Evolutionary conservation across 2,113 vertebrate genomes (phyloP).

Genomic region (Psephotus haematonotus): DNA sequence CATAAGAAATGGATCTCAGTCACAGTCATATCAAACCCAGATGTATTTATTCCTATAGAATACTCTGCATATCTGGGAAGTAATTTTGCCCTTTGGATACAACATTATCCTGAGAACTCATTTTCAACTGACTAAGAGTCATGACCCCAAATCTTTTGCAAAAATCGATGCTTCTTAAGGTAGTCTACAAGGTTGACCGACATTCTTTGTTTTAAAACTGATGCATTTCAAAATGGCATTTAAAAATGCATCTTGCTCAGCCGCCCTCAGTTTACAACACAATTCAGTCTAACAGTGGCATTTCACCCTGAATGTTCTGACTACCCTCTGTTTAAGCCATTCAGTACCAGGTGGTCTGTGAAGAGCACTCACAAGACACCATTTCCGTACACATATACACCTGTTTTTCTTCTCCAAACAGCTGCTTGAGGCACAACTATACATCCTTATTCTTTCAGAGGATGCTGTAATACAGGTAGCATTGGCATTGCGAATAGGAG

Average conservation of each 20-base stretch:
- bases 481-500: not conserved
- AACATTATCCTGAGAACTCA: not conserved
- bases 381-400: not conserved
- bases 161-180: not conserved
- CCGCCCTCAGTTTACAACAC: not conserved
- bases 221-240: not conserved
- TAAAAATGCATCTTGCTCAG: not conserved
- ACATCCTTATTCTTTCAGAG: not conserved
- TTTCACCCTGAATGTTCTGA: not conserved
- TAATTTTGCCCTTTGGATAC: not conserved
- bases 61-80: not conserved
- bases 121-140: not conserved
- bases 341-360: not conserved
- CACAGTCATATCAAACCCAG: not conserved
- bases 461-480: not conserved
- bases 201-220: not conserved
- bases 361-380: not conserved
- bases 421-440: not conserved
- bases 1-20: not conserved
- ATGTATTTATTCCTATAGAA: not conserved
- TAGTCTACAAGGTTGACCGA: not conserved
- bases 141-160: not conserved
- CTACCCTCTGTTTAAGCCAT: not conserved
- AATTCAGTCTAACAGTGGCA: not conserved
- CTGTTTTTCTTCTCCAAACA: not conserved